Evolutionary conservation across 2,888 invertebrate genomes (phyloP), one percentile per base, ranked within the genome.

Genomic region (Smittia sp.): DNA sequence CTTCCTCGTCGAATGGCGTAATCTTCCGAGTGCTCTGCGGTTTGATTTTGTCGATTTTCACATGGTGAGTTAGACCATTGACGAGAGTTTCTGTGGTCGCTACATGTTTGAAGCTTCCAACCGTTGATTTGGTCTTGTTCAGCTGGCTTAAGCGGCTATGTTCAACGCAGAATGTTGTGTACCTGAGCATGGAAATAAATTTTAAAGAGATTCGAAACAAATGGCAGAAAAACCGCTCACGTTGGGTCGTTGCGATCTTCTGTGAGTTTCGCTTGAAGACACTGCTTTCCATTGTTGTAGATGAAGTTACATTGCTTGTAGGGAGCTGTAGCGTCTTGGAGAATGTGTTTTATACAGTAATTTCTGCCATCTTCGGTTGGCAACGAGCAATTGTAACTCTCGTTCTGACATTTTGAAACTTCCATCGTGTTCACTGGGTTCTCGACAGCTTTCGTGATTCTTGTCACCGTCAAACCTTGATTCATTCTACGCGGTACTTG

Each of bases 311-410:
- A 98, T 76, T 91, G 92, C 75, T 88, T 89, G 80, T 88, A 98
- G 0, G 95, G 94, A 0, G 96, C 93, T 11, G 83, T 86, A 4
- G 90, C 87, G 80, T 97, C 96, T 77, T 90, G 88, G 68, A 96
- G 83, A 75, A 96, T 93, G 78, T 97, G 97, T 1, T 89, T 86
- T 2, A 87, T 85, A 79, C 96, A 97, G 81, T 88, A 93, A 75
- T 88, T 86, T 75, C 90, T 89, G 0, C 90, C 90, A 7, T 90
- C 87, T 0, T 94, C 80, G 62, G 89, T 86, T 0, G 88, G 85
- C 27, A 88, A 85, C 0, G 85, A 84, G 76, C 93, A 93, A 74
- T 88, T 87, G 78, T 88, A 90, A 0, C 85, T 84, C 38, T 86
- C 81, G 80, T 90, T 88, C 39, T 41, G 27, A 15, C 72, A 72